These are phyloP conservation scores for Nansenia antarctica DNA, from an alignment of 2,113 vertebrate genomes.

Conservation along the genomic window DNA sequence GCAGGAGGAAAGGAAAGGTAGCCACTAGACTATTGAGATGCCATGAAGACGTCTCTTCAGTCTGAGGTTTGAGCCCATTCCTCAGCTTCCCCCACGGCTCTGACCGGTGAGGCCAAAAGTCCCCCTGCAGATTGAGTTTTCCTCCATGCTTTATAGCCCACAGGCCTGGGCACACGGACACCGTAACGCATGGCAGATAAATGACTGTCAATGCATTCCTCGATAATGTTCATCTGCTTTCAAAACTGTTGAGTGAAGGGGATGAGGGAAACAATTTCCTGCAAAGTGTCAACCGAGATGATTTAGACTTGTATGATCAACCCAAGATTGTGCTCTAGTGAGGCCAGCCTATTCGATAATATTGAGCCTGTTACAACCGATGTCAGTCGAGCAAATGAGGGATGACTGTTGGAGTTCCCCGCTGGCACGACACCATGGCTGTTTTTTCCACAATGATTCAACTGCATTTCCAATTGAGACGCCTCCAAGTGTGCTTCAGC, in stretches of 20 bases:
- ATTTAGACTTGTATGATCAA: conserved; percentile 45
- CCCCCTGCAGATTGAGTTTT: conserved; percentile 10
- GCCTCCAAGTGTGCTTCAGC: not conserved
- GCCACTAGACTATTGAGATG: too few species aligned
- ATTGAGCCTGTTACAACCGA: conserved; percentile 43
- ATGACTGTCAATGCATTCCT: conserved; percentile 31
- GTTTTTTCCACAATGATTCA: conserved; percentile 2
- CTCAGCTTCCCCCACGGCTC: not conserved
- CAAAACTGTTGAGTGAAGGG: conserved; percentile 42
- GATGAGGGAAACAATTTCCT: conserved; percentile 59
- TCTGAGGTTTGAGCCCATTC: not conserved
- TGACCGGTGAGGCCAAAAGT: not conserved
- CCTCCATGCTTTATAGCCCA: not conserved
- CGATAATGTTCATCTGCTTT: conserved; percentile 41
- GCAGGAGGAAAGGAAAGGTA: too few species aligned
- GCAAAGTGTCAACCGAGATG: conserved; percentile 49
- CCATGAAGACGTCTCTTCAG: too few species aligned
- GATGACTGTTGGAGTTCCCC: conserved; percentile 30
- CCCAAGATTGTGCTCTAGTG: conserved; percentile 33
- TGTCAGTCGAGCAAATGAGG: conserved; percentile 39
- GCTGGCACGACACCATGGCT: conserved; percentile 2
- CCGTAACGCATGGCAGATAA: conserved; percentile 23
- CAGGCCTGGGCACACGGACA: conserved; percentile 6
- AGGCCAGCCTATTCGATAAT: conserved; percentile 38
- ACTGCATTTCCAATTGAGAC: conserved; percentile 15